phyloP scores from a whole-genome alignment of 2,797 vertebrate genomes.

The Acomys russatus region DNA sequence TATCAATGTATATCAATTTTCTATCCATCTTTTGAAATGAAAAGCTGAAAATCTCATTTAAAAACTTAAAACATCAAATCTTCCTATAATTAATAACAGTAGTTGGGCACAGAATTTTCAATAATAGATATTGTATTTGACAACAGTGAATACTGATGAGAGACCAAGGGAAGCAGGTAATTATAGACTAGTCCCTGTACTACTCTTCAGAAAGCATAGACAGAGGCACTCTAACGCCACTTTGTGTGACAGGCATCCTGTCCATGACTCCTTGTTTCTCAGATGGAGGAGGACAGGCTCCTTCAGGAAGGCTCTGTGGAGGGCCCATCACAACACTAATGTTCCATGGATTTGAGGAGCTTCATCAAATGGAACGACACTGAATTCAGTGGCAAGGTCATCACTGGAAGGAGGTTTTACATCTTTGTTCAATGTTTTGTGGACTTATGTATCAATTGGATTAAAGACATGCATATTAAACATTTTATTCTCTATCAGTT shows the following conservation, averaged over 20 bases:
- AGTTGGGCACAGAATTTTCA: constrained; percentile 38
- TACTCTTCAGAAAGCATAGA: background rate
- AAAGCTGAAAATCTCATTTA: constrained; percentile 51
- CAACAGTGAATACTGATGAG: background rate
- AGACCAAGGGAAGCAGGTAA: constrained; percentile 26
- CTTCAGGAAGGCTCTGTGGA: too few relatives aligned
- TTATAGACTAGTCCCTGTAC: background rate
- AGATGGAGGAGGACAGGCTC: rapidly evolving
- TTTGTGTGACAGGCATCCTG: background rate
- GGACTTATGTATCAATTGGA: too few relatives aligned
- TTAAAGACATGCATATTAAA: too few relatives aligned
- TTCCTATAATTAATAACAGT: constrained; percentile 65
- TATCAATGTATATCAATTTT: constrained; percentile 50
- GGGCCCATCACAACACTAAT: rapidly evolving
- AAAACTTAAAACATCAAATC: constrained; percentile 43
- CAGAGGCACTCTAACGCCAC: background rate
- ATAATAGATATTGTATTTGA: constrained; percentile 51
- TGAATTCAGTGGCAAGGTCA: background rate
- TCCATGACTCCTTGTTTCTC: background rate
- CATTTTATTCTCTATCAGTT: too few relatives aligned
- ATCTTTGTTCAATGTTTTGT: background rate
- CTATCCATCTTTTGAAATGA: constrained; percentile 45
- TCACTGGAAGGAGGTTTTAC: background rate
- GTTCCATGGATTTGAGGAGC: rapidly evolving
- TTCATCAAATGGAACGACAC: background rate